Evolutionary conservation across 1,140 invertebrate species (phyloP).

Genomic region (Aphaenogaster ashmeadi): DNA sequence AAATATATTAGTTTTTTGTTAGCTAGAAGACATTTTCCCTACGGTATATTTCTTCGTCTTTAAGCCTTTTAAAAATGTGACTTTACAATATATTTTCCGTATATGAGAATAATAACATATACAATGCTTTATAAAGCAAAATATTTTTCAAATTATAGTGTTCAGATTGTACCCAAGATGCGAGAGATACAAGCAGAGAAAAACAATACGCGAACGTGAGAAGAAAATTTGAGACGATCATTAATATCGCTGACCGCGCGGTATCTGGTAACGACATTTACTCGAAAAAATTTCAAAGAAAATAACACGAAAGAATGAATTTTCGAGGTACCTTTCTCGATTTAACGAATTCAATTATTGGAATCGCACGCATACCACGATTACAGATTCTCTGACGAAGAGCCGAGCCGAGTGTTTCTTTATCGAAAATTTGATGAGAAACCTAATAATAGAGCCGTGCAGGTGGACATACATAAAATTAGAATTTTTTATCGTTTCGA

Average conservation of each 20-base stretch:
- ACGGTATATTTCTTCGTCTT: neutral
- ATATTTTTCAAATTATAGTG: neutral
- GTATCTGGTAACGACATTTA: conserved; percentile 48
- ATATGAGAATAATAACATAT: neutral
- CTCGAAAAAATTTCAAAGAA: conserved; percentile 28
- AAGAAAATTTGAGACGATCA: conserved; percentile 38
- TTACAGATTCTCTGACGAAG: conserved; percentile 20
- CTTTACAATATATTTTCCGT: neutral
- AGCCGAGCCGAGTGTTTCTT: neutral
- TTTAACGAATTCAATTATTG: conserved; percentile 41
- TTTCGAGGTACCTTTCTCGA: conserved; percentile 18
- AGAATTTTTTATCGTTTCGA: neutral
- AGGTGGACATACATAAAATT: neutral
- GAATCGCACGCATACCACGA: conserved; percentile 22
- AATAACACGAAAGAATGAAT: conserved; percentile 35
- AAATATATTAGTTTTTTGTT: neutral
- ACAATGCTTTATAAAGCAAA: neutral
- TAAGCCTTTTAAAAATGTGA: neutral
- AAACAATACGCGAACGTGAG: conserved; percentile 24
- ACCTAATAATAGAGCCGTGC: conserved; percentile 7
- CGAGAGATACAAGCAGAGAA: neutral
- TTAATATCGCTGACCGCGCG: conserved; percentile 45
- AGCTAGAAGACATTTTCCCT: neutral
- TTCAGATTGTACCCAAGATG: neutral
- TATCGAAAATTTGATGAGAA: conserved; percentile 14